These are phyloP conservation scores for Calameuta idolon DNA, from an alignment of 2,888 invertebrate species.

Conservation along the genomic window DNA sequence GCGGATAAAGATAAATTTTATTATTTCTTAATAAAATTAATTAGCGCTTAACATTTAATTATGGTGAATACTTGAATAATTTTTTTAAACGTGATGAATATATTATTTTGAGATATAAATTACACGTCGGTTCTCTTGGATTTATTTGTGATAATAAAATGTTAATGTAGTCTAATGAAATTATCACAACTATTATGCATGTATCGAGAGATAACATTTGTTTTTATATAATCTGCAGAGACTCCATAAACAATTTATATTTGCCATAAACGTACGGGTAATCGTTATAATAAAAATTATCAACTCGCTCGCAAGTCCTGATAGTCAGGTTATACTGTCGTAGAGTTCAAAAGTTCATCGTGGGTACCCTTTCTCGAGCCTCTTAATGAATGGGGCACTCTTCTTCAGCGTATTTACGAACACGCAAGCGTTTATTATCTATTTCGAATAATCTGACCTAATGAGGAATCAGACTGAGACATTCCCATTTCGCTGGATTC, in stretches of 20 bases:
- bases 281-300: neutral
- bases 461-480: neutral
- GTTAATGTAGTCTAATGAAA: neutral
- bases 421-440: neutral
- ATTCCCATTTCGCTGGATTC: neutral
- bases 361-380: constrained; percentile 12
- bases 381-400: constrained; percentile 31
- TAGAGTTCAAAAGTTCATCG: constrained; percentile 41
- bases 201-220: neutral
- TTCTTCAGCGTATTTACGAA: neutral
- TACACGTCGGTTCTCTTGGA: neutral
- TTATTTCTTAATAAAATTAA: neutral
- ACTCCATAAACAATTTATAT: neutral
- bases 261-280: neutral
- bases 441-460: neutral
- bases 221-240: neutral
- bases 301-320: neutral
- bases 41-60: neutral
- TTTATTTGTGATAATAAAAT: neutral
- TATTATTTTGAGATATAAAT: too few species aligned
- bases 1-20: neutral
- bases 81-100: too few species aligned
- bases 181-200: neutral
- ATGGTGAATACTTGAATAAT: too few species aligned
- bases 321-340: constrained; percentile 8